These are phyloP conservation scores for Samia ricini DNA, from an alignment of 1,140 invertebrate genomes.

Conservation along the genomic window DNA sequence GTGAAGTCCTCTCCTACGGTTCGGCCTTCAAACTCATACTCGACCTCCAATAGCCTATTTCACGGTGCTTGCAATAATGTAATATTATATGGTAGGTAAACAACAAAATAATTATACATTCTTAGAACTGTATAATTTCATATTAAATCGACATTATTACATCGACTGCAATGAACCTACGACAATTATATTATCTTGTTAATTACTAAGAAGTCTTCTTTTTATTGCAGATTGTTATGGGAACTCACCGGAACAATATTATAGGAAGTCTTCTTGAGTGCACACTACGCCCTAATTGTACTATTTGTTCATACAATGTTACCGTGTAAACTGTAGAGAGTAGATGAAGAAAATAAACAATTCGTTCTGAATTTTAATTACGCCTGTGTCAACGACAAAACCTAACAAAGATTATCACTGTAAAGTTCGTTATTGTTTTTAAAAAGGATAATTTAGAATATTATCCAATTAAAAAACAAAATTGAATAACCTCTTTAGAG, in stretches of 20 bases:
- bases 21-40: no score
- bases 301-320: neutral
- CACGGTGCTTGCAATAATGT: no score
- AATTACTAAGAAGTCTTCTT: slow-evolving; percentile 48
- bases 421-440: no score
- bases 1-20: no score
- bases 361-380: no score
- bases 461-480: no score
- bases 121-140: neutral
- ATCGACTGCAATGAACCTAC: slow-evolving; percentile 31
- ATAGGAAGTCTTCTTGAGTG: slow-evolving; percentile 38
- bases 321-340: neutral
- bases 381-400: no score
- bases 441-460: no score
- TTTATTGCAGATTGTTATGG: slow-evolving; percentile 43
- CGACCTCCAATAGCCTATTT: no score
- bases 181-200: slow-evolving; percentile 44
- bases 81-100: neutral
- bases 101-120: neutral
- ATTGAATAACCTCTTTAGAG: no score
- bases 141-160: no score
- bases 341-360: neutral
- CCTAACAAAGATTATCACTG: no score
- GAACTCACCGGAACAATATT: slow-evolving; percentile 66
- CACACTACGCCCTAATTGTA: neutral